Evolutionary conservation across 2,888 invertebrate species (phyloP), one percentile per base, ranked within the genome.

Genomic region (Prionchulus punctatus): DNA sequence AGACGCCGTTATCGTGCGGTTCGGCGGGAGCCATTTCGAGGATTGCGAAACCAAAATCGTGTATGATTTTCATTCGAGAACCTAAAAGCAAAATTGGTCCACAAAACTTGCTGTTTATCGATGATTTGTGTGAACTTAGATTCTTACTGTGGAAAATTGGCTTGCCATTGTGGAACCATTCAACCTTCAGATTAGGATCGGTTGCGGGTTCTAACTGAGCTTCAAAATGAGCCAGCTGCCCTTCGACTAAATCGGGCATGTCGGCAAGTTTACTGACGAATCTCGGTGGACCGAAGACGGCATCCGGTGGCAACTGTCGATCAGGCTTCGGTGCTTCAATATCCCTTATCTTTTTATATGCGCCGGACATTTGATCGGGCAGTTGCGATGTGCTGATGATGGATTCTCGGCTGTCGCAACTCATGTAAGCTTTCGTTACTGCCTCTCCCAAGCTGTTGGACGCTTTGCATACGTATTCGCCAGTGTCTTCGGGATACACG

Each of bases 161-260:
- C 72, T 89, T 87, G 55, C 89, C 90, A 71, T 92, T 90, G 69
- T 87, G 82, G 62, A 66, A 64, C 70, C 69, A 69, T 52, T 69
- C 69, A 55, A 69, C 53, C 15, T 27, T 88, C 66, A 84, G 82
- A 81, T 84, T 28, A 7, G 94, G 92, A 76, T 96, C 96, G 58
- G 86, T 87, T 27, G 91, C 82, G 0, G 98, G 98, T 27, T 86
- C 84, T 53, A 96, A 79, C 65, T 88, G 81, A 30, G 89, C 90
- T 74, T 94, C 96, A 72, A 92, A 90, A 73, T 96, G 92, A 63
- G 89, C 90, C 65, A 89, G 86, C 73, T 92, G 90, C 36, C 92
- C 91, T 77, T 98, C 96, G 55, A 85, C 84, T 58, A 96, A 75
- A 71, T 84, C 84, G 1, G 84, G 82, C 7, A 88, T 80, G 67